Evolutionary conservation across 2,113 vertebrate species (phyloP).

Genomic region (Ptyas mucosa): DNA sequence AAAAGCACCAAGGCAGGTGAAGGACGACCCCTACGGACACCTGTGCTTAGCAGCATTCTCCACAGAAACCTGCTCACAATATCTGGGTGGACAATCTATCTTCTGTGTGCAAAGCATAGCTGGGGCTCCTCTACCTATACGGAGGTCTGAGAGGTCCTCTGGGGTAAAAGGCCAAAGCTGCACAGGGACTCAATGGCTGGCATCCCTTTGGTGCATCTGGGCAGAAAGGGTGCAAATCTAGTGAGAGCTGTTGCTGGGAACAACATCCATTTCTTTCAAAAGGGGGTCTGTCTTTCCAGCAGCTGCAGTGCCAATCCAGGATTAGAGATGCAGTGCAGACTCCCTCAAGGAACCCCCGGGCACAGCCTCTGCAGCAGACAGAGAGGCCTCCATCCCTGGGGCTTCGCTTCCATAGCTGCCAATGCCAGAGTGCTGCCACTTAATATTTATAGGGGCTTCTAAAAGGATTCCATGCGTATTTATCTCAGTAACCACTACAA

Average conservation of each 20-base stretch:
- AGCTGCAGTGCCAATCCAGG: background rate
- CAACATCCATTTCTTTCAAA: background rate
- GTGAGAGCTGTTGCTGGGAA: background rate
- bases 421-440: no score
- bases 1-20: background rate
- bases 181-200: background rate
- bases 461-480: background rate
- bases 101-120: background rate
- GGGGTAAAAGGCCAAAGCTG: background rate
- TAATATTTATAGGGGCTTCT: background rate
- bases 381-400: no score
- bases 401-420: background rate
- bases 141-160: background rate
- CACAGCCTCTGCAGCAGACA: background rate
- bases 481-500: background rate
- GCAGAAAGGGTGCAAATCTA: constrained; percentile 12
- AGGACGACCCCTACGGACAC: rapidly evolving
- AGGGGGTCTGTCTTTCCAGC: background rate
- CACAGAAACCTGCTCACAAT: constrained; percentile 1
- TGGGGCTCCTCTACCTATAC: background rate
- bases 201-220: background rate
- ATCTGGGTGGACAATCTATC: constrained; percentile 2
- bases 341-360: background rate
- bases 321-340: background rate
- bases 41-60: background rate